Base-by-base conservation (phyloP, 2,797 vertebrate species). In the Sciurus vulgaris region DNA sequence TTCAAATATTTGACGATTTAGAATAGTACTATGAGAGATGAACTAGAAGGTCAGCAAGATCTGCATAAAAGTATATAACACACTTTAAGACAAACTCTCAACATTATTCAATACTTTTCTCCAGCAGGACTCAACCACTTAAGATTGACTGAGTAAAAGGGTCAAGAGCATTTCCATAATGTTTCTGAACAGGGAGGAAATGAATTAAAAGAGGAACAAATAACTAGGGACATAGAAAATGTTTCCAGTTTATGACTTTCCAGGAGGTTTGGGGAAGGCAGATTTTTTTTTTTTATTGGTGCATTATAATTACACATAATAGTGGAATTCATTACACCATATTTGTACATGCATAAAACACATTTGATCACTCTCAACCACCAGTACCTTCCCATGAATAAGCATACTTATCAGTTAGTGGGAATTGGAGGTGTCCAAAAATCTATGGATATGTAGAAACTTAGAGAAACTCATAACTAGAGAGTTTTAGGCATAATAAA, bases 401-500 rank as follows among this genome's bases (percentile, higher is more conserved):
- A 28, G n/a, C 33, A 0, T 9, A 76, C n/a, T 91, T 86, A 59
- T 92, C 35, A 78, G 17, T 44, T 38, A 18, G 47, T 47, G 17
- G 73, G 70, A 63, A 69, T 22, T 56, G 17, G 13, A 18, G 33
- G 51, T 65, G 1, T 69, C 35, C 17, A 83, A 33, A 51, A 69
- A 17, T 41, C 67, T 74, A 65, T 35, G 69, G 33, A 18, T 35
- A 86, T 28, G 18, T 67, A 82, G 8, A 86, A 54, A 2, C 81
- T 89, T 88, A 94, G 51, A 82, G 6, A 86, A 61, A 2, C 70
- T 87, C 85, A 93, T 44, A 59, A 4, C 28, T 86, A 93, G 15
- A 54, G 18, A 92, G 92, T 79, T 79, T 79, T 84, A 86, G 28
- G 67, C 10, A 82, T 67, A 33, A 14, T 7, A 17, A 33, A 28